These are phyloP conservation scores for Cacatua alba DNA, from an alignment of 2,113 vertebrate species.

Conservation along the genomic window DNA sequence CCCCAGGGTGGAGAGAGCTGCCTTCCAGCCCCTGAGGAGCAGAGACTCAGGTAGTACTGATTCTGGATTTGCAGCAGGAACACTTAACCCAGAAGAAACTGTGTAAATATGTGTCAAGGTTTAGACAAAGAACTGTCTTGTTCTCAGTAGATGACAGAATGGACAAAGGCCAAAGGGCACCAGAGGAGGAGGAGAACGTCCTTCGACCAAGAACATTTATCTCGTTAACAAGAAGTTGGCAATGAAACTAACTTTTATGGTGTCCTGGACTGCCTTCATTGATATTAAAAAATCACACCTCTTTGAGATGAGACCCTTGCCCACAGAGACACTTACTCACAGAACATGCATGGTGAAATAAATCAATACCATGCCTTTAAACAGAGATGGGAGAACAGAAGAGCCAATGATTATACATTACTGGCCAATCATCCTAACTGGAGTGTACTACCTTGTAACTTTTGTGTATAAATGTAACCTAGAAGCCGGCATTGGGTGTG, in stretches of 20 bases:
- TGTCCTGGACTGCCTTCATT: background rate
- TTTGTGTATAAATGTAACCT: background rate
- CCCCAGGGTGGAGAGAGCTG: background rate
- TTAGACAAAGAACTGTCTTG: background rate
- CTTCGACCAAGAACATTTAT: background rate
- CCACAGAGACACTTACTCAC: background rate
- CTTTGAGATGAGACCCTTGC: background rate
- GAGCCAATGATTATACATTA: background rate
- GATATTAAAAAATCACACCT: background rate
- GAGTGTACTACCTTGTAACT: background rate
- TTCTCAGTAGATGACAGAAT: background rate
- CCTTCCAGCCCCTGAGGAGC: background rate
- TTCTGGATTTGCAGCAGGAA: background rate
- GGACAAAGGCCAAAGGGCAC: background rate
- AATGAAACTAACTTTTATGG: background rate
- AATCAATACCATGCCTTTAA: background rate
- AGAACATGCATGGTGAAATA: background rate
- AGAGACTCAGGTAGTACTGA: accelerated
- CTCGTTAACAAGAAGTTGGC: background rate
- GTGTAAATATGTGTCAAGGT: background rate
- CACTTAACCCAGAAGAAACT: background rate
- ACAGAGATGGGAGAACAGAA: background rate
- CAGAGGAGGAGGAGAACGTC: background rate
- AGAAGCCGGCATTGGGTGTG: background rate
- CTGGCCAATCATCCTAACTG: background rate